These are phyloP conservation scores for Gonioctena quinquepunctata DNA, from an alignment of 1,140 invertebrate species.

Conservation along the genomic window DNA sequence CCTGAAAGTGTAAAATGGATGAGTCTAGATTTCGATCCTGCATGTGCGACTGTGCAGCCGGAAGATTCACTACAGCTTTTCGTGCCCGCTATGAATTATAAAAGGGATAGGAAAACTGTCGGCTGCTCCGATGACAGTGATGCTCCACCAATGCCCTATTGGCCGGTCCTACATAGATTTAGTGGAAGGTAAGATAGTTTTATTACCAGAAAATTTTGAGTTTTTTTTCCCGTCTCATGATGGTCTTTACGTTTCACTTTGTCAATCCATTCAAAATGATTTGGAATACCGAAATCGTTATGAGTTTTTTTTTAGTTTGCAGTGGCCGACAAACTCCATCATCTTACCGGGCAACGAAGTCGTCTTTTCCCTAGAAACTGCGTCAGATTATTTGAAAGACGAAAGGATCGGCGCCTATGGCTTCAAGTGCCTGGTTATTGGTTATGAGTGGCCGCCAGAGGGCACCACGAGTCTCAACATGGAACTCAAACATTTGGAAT, in stretches of 20 bases:
- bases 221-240: neutral
- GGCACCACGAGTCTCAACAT: slow-evolving; percentile 42
- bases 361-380: slow-evolving; percentile 92
- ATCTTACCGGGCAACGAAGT: slow-evolving; percentile 93
- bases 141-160: slow-evolving; percentile 59
- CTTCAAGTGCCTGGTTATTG: slow-evolving; percentile 89
- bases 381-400: slow-evolving; percentile 93
- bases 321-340: slow-evolving; percentile 87
- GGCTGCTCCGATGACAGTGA: slow-evolving; percentile 40
- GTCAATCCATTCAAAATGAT: neutral
- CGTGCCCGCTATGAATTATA: slow-evolving; percentile 62
- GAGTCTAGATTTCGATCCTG: slow-evolving; percentile 89
- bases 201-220: too few species aligned
- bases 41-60: slow-evolving; percentile 89
- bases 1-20: slow-evolving; percentile 89
- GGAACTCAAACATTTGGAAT: slow-evolving; percentile 80
- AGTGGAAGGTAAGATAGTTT: slow-evolving; percentile 48
- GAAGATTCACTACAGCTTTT: slow-evolving; percentile 92
- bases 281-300: neutral
- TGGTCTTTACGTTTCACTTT: too few species aligned
- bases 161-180: slow-evolving; percentile 75
- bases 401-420: slow-evolving; percentile 84
- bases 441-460: slow-evolving; percentile 80
- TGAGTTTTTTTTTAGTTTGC: slow-evolving; percentile 59
- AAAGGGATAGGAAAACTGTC: slow-evolving; percentile 11